Evolutionary conservation across 1,140 invertebrate species (phyloP), one percentile per base, ranked within the genome.

Genomic region (Agrilus planipennis): DNA sequence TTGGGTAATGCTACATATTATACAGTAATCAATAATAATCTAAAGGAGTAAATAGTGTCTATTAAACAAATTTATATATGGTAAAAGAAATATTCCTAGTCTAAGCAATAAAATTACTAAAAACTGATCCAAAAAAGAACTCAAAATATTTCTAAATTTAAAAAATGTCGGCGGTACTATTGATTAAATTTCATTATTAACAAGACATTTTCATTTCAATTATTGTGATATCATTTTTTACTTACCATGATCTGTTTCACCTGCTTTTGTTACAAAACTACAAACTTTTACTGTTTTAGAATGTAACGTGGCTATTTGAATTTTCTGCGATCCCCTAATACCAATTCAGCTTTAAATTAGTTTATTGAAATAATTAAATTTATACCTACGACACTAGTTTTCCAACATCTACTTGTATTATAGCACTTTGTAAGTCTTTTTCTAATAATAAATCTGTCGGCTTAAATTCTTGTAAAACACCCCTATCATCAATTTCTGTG

Each of bases 401-500:
- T 19, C 84, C 85, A 46, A 64, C 65, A 46, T 72, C 73, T 23
- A 86, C 44, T 55, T 88, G 81, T 14, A 88, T 54, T 41, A 89
- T 78, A 3, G 82, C 80, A 21, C 69, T 57, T 15, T 63, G 60
- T 15, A 86, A 57, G 35, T 76, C 69, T 16, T 68, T 69, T 62
- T 89, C 84, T 40, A 86, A 62, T 14, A 85, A 58, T 15, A 85
- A 59, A 63, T 85, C 77, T 18, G 76, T 74, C 0, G 77, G 63
- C 49, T 69, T 70, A 54, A 70, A 82, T 3, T 25, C 60, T 60
- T 6, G 63, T 45, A 15, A 53, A 50, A 30, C 63, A 63, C 20
- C 51, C 52, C 21, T 67, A 55, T 44, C 71, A 60, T 15, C 64
- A 52, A 55, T 58, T 64, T 49, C 68, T 6, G 17, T 10, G 57